A percentile compares a stretch with the other conserved stretches of the same genome.
These are phyloP conservation scores for Aphis craccivora DNA, from an alignment of 1,140 invertebrate species.

Conservation along the genomic window DNA sequence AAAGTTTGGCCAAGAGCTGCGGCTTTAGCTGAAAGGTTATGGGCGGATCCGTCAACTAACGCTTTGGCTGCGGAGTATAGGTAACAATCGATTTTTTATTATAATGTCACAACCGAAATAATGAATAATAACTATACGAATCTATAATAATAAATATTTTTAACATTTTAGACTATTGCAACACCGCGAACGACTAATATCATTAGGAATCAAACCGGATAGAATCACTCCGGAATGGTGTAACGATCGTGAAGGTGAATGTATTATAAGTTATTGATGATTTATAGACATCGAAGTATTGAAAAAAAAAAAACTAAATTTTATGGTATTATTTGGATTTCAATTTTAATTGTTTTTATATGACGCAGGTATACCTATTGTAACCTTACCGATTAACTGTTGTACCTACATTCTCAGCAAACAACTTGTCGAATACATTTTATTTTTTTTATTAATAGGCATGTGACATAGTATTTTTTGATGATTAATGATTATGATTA, in stretches of 20 bases:
- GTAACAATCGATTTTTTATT: background rate
- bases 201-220: constrained; percentile 73
- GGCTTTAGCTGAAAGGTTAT: constrained; percentile 79
- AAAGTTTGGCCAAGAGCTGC: constrained; percentile 79
- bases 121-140: background rate
- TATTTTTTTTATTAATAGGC: too few relatives aligned
- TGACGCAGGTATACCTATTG: too few relatives aligned
- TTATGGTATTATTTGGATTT: background rate
- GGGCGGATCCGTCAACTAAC: constrained; percentile 71
- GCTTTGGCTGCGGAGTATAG: constrained; percentile 40
- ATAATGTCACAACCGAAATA: background rate
- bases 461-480: too few relatives aligned
- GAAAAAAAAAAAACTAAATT: background rate
- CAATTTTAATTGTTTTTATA: background rate
- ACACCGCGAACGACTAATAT: constrained; percentile 72
- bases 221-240: constrained; percentile 79
- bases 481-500: too few relatives aligned
- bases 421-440: too few relatives aligned
- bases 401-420: too few relatives aligned
- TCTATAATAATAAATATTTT: constrained; percentile 41
- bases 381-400: too few relatives aligned
- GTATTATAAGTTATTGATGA: constrained; percentile 62
- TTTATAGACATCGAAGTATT: background rate
- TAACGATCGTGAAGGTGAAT: constrained; percentile 74
- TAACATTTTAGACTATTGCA: constrained; percentile 71